Evolutionary conservation across 2,797 vertebrate genomes (phyloP).

Genomic region (Myiothlypis chrysogaster): DNA sequence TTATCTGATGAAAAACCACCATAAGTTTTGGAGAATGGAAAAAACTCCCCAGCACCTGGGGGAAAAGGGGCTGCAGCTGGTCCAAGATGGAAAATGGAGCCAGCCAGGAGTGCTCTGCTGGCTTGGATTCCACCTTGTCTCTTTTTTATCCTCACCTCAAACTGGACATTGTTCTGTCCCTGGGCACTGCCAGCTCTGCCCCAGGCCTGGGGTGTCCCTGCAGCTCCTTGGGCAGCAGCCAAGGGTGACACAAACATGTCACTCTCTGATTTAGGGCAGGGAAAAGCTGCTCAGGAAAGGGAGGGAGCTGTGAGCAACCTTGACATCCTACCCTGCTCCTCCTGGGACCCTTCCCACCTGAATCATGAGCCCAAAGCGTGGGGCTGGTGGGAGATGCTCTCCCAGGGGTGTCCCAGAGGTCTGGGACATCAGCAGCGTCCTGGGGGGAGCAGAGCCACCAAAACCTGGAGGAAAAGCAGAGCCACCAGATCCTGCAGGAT

Average conservation of each 20-base stretch:
- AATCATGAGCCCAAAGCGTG: not conserved
- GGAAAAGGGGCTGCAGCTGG: not conserved
- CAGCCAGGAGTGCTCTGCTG: not conserved
- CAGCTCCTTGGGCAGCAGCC: not conserved
- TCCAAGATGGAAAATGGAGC: not conserved
- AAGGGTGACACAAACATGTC: not conserved
- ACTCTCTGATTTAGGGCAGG: not conserved
- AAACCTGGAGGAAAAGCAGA: not conserved
- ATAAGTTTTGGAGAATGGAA: not conserved
- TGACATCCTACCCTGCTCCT: not conserved
- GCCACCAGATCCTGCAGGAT: too few relatives aligned
- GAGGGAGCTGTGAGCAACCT: not conserved
- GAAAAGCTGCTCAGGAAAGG: not conserved
- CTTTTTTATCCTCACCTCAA: too few relatives aligned
- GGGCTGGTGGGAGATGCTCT: not conserved
- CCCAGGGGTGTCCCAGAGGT: not conserved
- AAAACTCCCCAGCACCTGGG: not conserved
- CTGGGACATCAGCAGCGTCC: not conserved
- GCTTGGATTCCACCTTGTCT: not conserved
- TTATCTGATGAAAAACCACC: not conserved
- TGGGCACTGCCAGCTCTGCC: not conserved
- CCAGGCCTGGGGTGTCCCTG: not conserved
- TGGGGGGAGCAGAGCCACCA: not conserved
- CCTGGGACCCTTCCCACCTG: not conserved
- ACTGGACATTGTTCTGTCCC: not conserved